Percentiles rank a stretch among this genome's conserved stretches.
These are phyloP conservation scores for Lamprologus speciosus DNA, from an alignment of 2,113 vertebrate genomes.

Conservation along the genomic window DNA sequence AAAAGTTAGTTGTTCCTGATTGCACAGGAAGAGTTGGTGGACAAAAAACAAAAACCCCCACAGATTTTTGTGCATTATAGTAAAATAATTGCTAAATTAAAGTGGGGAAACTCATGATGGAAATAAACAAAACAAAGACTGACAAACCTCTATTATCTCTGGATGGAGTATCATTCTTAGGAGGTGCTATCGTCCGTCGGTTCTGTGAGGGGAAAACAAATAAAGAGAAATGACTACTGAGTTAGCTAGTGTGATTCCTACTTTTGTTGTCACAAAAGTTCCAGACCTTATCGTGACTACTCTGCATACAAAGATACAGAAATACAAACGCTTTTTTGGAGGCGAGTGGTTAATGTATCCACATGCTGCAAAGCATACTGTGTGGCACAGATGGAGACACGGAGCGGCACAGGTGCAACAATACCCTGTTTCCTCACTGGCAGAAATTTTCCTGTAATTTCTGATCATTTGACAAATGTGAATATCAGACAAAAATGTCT, in stretches of 20 bases:
- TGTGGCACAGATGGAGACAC: background rate
- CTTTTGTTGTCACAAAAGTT: background rate
- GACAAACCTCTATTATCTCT: conserved; percentile 86
- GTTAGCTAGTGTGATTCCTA: background rate
- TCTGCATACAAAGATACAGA: background rate
- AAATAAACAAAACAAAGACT: background rate
- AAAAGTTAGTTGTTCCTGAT: background rate
- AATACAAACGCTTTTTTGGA: background rate
- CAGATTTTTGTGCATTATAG: background rate
- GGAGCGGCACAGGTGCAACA: background rate
- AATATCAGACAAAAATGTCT: background rate
- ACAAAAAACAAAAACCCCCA: background rate
- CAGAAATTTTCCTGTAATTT: background rate
- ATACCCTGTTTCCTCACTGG: background rate
- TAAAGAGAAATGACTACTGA: background rate
- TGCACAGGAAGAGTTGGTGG: background rate
- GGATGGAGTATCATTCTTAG: conserved; percentile 82
- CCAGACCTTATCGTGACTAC: background rate
- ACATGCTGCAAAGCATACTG: background rate
- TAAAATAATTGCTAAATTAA: background rate
- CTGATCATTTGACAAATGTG: background rate
- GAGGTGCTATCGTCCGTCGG: conserved; percentile 79
- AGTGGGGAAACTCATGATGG: background rate
- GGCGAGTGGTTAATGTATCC: background rate
- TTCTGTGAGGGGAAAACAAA: conserved; percentile 67